These are phyloP conservation scores for Myodes glareolus DNA, from an alignment of 2,113 vertebrate genomes.

Conservation along the genomic window DNA sequence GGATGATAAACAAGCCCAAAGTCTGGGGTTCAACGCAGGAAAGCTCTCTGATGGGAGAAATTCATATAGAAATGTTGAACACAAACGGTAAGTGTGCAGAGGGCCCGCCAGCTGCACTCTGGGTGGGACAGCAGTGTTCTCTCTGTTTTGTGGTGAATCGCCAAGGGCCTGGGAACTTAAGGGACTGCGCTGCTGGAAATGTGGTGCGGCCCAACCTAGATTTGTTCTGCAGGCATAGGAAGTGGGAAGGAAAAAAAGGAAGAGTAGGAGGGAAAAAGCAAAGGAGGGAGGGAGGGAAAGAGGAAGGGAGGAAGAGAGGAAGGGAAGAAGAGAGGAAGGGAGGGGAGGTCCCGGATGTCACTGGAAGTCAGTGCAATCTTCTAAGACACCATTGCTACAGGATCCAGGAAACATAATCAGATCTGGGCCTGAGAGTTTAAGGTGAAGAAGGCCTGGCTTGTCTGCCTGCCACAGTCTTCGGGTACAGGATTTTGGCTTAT, in stretches of 20 bases:
- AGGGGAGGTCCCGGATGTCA: background rate
- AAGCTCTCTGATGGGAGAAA: background rate
- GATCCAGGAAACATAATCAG: background rate
- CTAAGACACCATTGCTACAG: background rate
- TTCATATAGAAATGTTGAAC: background rate
- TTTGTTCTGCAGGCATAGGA: background rate
- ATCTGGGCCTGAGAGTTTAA: background rate
- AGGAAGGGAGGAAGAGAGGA: too few relatives aligned
- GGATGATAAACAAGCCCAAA: background rate
- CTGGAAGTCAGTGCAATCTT: background rate
- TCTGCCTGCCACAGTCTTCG: background rate
- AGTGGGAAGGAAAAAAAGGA: background rate
- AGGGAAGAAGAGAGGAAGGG: too few relatives aligned
- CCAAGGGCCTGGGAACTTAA: background rate
- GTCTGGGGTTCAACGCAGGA: background rate
- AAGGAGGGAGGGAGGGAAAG: background rate
- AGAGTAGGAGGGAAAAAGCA: too few relatives aligned
- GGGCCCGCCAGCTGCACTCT: background rate
- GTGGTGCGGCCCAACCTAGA: background rate
- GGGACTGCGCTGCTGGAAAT: background rate
- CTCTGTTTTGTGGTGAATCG: background rate
- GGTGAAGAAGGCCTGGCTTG: background rate
- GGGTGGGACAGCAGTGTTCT: background rate
- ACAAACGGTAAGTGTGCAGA: background rate
- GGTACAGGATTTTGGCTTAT: background rate